Evolutionary conservation across 2,113 vertebrate genomes (phyloP).

Genomic region (Ranitomeya variabilis): DNA sequence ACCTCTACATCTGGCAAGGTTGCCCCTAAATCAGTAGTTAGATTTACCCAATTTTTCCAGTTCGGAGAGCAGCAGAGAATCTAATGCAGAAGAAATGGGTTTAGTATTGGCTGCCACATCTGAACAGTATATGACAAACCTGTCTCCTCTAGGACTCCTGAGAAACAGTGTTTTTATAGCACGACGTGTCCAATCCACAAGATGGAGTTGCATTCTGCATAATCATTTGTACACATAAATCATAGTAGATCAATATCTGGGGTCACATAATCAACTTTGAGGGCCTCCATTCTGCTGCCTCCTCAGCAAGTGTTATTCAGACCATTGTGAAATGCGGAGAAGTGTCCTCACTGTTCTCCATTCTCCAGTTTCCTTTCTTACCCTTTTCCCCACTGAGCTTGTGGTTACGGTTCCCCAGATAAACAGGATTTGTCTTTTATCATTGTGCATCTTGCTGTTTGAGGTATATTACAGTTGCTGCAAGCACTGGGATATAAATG

Average conservation of each 20-base stretch:
- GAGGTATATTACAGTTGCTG: neutral
- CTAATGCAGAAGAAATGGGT: neutral
- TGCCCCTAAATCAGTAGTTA: constrained; percentile 18
- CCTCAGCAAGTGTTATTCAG: no score
- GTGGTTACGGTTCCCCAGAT: neutral
- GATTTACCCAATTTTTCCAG: neutral
- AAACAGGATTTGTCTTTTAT: neutral
- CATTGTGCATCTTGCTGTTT: neutral
- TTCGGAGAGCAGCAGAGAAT: neutral
- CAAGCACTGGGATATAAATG: neutral
- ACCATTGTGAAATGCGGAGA: no score
- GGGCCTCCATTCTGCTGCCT: neutral
- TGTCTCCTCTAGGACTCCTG: neutral
- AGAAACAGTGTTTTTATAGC: neutral
- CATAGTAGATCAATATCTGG: neutral
- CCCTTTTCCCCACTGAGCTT: neutral
- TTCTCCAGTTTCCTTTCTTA: no score
- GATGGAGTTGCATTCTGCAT: neutral
- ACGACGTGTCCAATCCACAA: neutral
- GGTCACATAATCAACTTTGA: neutral
- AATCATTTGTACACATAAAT: neutral
- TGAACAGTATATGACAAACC: neutral
- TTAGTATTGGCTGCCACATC: neutral
- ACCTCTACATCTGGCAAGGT: neutral
- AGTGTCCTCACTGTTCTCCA: no score